Evolutionary conservation across 2,888 invertebrate species (phyloP).

Genomic region (Siphlonurus alternatus): DNA sequence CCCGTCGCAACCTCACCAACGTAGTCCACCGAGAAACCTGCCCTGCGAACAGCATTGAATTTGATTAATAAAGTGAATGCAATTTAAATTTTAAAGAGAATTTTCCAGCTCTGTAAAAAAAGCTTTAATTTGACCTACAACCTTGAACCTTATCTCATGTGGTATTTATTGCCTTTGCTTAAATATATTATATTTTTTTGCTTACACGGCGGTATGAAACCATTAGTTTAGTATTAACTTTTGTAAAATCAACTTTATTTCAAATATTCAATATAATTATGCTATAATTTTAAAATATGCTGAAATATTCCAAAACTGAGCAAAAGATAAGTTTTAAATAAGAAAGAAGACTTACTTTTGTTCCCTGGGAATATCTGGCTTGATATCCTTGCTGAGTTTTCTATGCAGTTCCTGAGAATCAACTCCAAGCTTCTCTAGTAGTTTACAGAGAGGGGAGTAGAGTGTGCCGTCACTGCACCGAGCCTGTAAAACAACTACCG

Average conservation of each 20-base stretch:
- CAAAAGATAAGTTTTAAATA: too few relatives aligned
- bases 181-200: too few relatives aligned
- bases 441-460: neutral
- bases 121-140: too few relatives aligned
- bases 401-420: neutral
- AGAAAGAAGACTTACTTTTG: neutral
- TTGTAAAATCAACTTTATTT: too few relatives aligned
- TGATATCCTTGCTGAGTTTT: neutral
- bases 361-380: neutral
- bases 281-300: too few relatives aligned
- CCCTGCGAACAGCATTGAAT: conserved; percentile 10
- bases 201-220: too few relatives aligned
- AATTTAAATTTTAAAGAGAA: neutral
- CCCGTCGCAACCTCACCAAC: conserved; percentile 32
- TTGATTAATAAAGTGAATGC: too few relatives aligned
- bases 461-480: neutral
- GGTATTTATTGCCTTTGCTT: too few relatives aligned
- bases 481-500: neutral
- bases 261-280: too few relatives aligned
- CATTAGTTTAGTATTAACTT: too few relatives aligned
- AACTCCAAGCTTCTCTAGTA: neutral
- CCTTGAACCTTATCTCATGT: too few relatives aligned
- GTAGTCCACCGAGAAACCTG: conserved; percentile 30
- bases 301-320: too few relatives aligned
- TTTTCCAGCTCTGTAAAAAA: neutral